phyloP scores from a whole-genome alignment of 1,140 invertebrate genomes.

The Palaemon carinicauda region DNA sequence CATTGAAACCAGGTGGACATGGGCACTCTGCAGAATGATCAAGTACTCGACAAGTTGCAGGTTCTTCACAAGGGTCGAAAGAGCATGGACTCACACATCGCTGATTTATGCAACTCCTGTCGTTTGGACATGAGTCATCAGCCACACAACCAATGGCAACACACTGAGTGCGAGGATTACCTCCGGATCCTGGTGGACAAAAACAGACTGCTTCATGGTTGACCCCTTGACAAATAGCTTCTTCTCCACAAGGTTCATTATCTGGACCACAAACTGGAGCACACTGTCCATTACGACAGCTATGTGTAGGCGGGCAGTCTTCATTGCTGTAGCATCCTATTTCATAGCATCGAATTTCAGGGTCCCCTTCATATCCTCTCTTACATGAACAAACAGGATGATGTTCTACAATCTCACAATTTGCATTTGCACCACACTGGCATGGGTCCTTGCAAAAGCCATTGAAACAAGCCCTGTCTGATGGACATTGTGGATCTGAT shows the following conservation, averaged over 20 bases:
- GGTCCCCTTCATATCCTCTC: slow-evolving; percentile 63
- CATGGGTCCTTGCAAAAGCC: slow-evolving; percentile 62
- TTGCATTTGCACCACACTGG: slow-evolving; percentile 62
- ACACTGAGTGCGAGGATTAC: slow-evolving; percentile 69
- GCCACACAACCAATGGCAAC: slow-evolving; percentile 81
- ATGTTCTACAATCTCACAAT: slow-evolving; percentile 62
- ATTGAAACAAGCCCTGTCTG: slow-evolving; percentile 62
- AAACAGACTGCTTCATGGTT: slow-evolving; percentile 64
- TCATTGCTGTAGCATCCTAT: slow-evolving; percentile 77
- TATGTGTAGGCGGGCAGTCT: slow-evolving; percentile 82
- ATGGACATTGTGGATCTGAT: slow-evolving; percentile 60
- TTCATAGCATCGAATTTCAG: slow-evolving; percentile 76
- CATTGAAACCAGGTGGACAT: slow-evolving; percentile 80
- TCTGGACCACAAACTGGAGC: slow-evolving; percentile 70
- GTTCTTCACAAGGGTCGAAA: slow-evolving; percentile 76
- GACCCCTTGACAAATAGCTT: slow-evolving; percentile 63
- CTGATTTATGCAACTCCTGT: slow-evolving; percentile 80
- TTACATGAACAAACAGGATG: slow-evolving; percentile 62
- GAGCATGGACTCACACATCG: slow-evolving; percentile 83
- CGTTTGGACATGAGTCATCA: slow-evolving; percentile 78
- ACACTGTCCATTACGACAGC: slow-evolving; percentile 81
- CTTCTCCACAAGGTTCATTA: slow-evolving; percentile 62
- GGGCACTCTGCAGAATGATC: slow-evolving; percentile 84
- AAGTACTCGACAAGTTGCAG: slow-evolving; percentile 78
- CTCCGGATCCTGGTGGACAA: slow-evolving; percentile 71